Conservation (phyloP, 1,140 invertebrate genomes). For the Tetraneura akinire region DNA sequence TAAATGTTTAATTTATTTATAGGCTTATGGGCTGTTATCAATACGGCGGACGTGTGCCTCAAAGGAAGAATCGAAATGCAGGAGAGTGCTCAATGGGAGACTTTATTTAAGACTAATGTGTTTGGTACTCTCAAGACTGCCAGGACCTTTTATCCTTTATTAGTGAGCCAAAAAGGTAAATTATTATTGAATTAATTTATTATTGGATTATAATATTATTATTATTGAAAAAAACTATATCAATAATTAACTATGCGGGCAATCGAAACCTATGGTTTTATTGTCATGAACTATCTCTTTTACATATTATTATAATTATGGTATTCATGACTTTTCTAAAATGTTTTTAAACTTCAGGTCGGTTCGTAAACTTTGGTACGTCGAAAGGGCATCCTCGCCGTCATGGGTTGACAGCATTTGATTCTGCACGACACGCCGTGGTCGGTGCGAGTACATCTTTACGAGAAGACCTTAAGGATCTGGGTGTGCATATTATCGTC, state of each 20-base stretch:
- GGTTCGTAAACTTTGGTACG: constrained; percentile 31
- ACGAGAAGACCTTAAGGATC: not conserved
- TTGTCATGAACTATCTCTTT: too few species aligned
- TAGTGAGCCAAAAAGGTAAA: constrained; percentile 64
- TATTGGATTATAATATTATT: too few species aligned
- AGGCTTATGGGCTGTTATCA: constrained; percentile 81
- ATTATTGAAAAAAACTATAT: too few species aligned
- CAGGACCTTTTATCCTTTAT: constrained; percentile 71
- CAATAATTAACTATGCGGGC: too few species aligned
- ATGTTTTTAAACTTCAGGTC: not conserved
- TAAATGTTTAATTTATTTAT: constrained; percentile 54
- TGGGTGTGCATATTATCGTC: constrained; percentile 7
- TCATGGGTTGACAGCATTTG: constrained; percentile 31
- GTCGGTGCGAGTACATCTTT: constrained; percentile 27
- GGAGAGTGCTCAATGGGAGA: constrained; percentile 73
- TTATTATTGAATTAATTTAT: too few species aligned
- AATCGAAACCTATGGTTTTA: too few species aligned
- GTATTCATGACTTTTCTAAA: too few species aligned
- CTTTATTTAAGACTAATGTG: constrained; percentile 74
- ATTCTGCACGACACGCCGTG: constrained; percentile 31
- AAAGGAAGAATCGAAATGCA: constrained; percentile 71
- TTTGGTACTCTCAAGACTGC: constrained; percentile 74
- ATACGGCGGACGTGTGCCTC: constrained; percentile 74
- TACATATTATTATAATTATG: too few species aligned
- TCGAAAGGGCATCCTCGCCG: not conserved